Percentiles rank a stretch among this genome's conserved stretches.
Evolutionary conservation across 2,888 invertebrate genomes (phyloP).

Genomic region (Hoplodrina ambigua): DNA sequence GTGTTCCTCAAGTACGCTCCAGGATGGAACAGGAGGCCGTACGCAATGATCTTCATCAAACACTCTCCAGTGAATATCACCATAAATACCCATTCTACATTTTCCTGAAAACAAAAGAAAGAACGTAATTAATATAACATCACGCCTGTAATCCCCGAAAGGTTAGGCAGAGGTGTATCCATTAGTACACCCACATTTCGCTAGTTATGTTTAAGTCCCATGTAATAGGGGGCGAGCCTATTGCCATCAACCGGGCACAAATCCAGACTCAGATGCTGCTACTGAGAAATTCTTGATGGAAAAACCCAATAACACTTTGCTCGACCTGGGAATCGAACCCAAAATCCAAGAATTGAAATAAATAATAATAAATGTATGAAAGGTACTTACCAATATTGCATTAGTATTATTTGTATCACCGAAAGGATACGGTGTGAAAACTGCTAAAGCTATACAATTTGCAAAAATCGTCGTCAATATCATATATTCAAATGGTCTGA

Average conservation of each 20-base stretch:
- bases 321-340: too few relatives aligned
- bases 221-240: too few relatives aligned
- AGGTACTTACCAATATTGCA: constrained; percentile 96
- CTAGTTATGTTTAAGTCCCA: too few relatives aligned
- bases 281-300: too few relatives aligned
- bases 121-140: too few relatives aligned
- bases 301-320: too few relatives aligned
- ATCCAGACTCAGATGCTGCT: too few relatives aligned
- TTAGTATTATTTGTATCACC: constrained; percentile 99
- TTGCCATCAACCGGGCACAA: too few relatives aligned
- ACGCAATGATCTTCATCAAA: constrained; percentile 99
- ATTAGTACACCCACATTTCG: too few relatives aligned
- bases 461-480: constrained; percentile 99
- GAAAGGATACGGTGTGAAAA: constrained; percentile 98
- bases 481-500: constrained; percentile 99
- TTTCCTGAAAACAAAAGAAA: constrained; percentile 94
- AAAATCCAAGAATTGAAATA: too few relatives aligned
- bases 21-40: constrained; percentile 98
- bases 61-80: constrained; percentile 99
- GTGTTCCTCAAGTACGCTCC: constrained; percentile 99
- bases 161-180: too few relatives aligned
- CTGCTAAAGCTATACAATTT: constrained; percentile 99
- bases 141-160: too few relatives aligned
- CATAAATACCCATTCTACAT: constrained; percentile 99
- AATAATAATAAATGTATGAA: neutral